Percentiles rank a stretch among this genome's conserved stretches.
phyloP scores from a whole-genome alignment of 92 coral and sea anemone genomes.

The Heteractis magnifica region DNA sequence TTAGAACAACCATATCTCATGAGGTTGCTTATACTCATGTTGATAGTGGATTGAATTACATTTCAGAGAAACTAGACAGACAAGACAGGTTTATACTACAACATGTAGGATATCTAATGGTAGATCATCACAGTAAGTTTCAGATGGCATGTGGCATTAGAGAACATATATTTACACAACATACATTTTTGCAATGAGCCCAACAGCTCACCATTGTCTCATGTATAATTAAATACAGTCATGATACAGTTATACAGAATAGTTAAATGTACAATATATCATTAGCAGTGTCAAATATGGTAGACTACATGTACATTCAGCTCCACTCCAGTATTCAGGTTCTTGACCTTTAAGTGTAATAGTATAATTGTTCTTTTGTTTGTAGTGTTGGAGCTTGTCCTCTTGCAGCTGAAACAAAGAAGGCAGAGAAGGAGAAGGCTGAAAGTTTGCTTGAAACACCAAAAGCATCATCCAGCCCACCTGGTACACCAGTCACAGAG shows the following conservation, averaged over 20 bases:
- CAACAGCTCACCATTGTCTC: background rate
- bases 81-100: constrained; percentile 16
- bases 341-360: background rate
- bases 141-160: no score
- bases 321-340: no score
- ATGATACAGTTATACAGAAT: no score
- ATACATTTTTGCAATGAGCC: no score
- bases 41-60: background rate
- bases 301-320: no score
- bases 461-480: constrained; percentile 27
- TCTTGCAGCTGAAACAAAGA: constrained; percentile 55
- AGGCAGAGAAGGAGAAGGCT: constrained; percentile 43
- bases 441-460: constrained; percentile 25
- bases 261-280: no score
- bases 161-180: background rate
- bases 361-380: background rate
- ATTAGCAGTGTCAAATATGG: no score
- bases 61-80: constrained; percentile 11
- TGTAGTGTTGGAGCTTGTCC: constrained; percentile 62
- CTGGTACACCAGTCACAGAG: constrained; percentile 61
- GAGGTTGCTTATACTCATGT: background rate
- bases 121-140: constrained; percentile 23
- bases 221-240: background rate
- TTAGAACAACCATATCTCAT: background rate
- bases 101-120: background rate